Percentiles rank a stretch among this genome's conserved stretches.
Evolutionary conservation across 1,140 invertebrate species (phyloP).

Genomic region (Apis mellifera): Amel_HAv3.1 CM009943.2:7798001-7798500

Average conservation of each 20-base stretch:
- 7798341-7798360: no score
- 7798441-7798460: neutral
- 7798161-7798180: neutral
- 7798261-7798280: neutral
- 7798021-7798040: neutral
- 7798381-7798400: constrained; percentile 3
- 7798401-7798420: neutral
- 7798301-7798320: neutral
- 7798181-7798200: constrained; percentile 1
- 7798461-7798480: neutral
- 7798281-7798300: no score
- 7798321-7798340: neutral
- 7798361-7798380: no score
- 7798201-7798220: constrained; percentile 28
- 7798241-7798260: constrained; percentile 18
- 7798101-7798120: constrained; percentile 66
- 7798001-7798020: neutral
- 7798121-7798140: constrained; percentile 70
- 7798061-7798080: constrained; percentile 66
- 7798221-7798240: constrained; percentile 42
- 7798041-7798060: constrained; percentile 40
- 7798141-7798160: constrained; percentile 66
- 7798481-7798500: constrained; percentile 8
- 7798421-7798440: no score
- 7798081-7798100: constrained; percentile 73